phyloP scores from a whole-genome alignment of 1,140 invertebrate species.

The Batillaria attramentaria region DNA sequence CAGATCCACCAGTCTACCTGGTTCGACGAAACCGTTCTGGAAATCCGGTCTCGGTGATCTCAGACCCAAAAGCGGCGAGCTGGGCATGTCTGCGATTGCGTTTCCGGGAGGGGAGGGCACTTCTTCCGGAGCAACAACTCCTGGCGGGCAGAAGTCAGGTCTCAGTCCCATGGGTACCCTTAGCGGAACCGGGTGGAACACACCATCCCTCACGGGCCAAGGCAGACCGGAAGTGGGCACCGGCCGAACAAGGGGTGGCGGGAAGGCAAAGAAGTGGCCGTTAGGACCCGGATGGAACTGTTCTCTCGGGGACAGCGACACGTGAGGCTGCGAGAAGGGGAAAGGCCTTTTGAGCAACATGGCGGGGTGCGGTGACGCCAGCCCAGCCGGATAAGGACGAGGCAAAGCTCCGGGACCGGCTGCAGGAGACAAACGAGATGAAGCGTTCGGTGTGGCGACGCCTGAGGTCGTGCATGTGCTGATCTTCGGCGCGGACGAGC shows the following conservation, averaged over 20 bases:
- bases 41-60: constrained; percentile 4
- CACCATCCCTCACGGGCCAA: constrained; percentile 6
- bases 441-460: no score
- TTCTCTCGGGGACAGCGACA: not conserved
- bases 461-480: no score
- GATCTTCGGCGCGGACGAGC: no score
- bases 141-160: not conserved
- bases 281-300: not conserved
- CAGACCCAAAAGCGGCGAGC: constrained; percentile 22
- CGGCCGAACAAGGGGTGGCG: constrained; percentile 5
- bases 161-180: constrained; percentile 2
- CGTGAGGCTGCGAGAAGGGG: not conserved
- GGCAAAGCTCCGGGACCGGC: no score
- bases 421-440: no score
- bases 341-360: not conserved
- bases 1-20: not conserved
- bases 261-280: not conserved
- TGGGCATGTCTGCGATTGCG: constrained; percentile 23
- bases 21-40: not conserved
- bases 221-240: not conserved
- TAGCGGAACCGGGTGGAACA: constrained; percentile 17
- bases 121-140: constrained; percentile 26
- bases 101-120: constrained; percentile 25
- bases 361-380: no score
- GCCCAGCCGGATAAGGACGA: no score